phyloP scores from a whole-genome alignment of 2,888 invertebrate species.

The Cyrtodaria siliqua region DNA sequence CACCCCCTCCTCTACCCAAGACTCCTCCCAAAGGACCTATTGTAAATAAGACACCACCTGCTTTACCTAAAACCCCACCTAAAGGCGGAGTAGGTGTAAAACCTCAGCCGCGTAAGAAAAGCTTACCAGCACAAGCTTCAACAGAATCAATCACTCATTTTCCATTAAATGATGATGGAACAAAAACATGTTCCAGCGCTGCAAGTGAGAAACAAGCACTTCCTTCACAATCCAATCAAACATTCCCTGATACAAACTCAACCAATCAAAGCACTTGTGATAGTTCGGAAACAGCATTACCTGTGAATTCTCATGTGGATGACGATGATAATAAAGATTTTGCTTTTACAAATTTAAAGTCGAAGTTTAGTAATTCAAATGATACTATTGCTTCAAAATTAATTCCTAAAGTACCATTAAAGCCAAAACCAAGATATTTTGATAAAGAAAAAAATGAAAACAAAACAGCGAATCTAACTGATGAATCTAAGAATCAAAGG shows the following conservation, averaged over 20 bases:
- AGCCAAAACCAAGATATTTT: constrained; percentile 65
- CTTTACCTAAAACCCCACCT: constrained; percentile 62
- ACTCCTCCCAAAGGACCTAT: constrained; percentile 17
- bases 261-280: constrained; percentile 6
- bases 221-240: neutral
- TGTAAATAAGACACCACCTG: constrained; percentile 48
- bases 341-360: constrained; percentile 30
- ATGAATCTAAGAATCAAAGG: no score
- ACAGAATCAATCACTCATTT: neutral
- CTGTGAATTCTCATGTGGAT: neutral
- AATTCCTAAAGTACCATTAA: constrained; percentile 53
- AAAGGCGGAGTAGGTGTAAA: constrained; percentile 34
- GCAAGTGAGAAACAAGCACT: neutral
- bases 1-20: constrained; percentile 52
- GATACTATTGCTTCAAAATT: constrained; percentile 27
- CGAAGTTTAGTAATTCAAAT: constrained; percentile 26
- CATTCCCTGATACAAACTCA: neutral
- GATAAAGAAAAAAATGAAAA: constrained; percentile 20
- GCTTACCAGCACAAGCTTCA: neutral
- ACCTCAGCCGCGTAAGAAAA: neutral
- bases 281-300: neutral
- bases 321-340: constrained; percentile 22
- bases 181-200: neutral
- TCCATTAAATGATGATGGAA: neutral
- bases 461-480: constrained; percentile 7